phyloP scores from a whole-genome alignment of 1,140 invertebrate genomes.

The Drosophila serrata region DNA sequence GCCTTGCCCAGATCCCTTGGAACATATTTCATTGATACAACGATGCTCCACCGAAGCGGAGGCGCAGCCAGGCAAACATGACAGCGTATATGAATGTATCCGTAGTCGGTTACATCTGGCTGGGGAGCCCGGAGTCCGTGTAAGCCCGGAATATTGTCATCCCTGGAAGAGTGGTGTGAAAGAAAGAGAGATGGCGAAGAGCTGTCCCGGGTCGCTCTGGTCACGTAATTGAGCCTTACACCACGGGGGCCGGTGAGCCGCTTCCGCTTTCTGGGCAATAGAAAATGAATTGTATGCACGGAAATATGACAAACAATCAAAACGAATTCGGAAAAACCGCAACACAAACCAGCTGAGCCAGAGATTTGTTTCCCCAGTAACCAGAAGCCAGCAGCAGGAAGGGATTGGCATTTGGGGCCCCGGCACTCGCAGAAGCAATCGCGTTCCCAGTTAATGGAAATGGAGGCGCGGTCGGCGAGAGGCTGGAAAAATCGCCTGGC shows the following conservation, averaged over 20 bases:
- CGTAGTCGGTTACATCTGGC: constrained; percentile 25
- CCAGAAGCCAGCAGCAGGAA: constrained; percentile 15
- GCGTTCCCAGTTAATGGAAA: constrained; percentile 58
- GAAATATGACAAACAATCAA: constrained; percentile 83
- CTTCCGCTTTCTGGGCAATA: constrained; percentile 52
- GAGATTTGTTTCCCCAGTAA: constrained; percentile 70
- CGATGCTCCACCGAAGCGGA: not conserved
- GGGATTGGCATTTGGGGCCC: constrained; percentile 1
- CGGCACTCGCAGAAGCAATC: not conserved
- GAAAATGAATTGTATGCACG: constrained; percentile 67
- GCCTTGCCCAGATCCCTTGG: constrained; percentile 3
- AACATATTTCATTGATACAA: constrained; percentile 61
- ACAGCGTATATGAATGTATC: constrained; percentile 18
- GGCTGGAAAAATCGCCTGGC: constrained; percentile 71
- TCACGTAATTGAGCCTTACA: constrained; percentile 63
- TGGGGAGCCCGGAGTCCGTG: constrained; percentile 10
- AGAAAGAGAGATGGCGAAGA: constrained; percentile 11
- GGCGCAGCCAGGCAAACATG: constrained; percentile 18
- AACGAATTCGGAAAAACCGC: constrained; percentile 74
- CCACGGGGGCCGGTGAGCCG: constrained; percentile 22
- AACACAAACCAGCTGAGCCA: constrained; percentile 74
- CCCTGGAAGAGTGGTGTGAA: constrained; percentile 5
- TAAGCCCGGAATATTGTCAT: constrained; percentile 34
- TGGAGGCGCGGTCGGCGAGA: constrained; percentile 52
- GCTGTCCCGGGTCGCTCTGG: constrained; percentile 30